A percentile compares a stretch with the other conserved stretches of the same genome.
Evolutionary conservation across 2,888 invertebrate species (phyloP).

Genomic region (Sabellastarte sp.): DNA sequence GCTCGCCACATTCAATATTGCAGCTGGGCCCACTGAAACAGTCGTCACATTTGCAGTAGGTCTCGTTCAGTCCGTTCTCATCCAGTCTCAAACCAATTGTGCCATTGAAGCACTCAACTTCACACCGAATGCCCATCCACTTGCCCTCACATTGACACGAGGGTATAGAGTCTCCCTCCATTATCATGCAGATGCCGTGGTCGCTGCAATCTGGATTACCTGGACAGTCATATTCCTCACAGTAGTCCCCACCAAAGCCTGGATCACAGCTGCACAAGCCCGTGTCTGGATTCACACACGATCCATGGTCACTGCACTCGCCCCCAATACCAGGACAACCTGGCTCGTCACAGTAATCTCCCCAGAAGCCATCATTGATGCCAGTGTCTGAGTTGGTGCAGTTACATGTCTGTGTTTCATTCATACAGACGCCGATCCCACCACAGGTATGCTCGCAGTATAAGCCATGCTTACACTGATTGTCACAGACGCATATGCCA

Average conservation of each 20-base stretch:
- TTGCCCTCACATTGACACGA: too few species aligned
- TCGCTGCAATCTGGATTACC: too few species aligned
- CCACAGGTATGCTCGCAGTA: slow-evolving; percentile 26
- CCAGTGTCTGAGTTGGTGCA: slow-evolving; percentile 20
- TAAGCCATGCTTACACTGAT: slow-evolving; percentile 24
- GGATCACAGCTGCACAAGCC: neutral
- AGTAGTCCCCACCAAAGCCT: neutral
- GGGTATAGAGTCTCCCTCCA: too few species aligned
- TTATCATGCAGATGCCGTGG: too few species aligned
- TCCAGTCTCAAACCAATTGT: too few species aligned
- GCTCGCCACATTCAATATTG: slow-evolving; percentile 33
- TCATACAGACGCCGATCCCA: slow-evolving; percentile 25
- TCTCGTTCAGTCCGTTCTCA: too few species aligned
- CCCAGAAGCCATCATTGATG: slow-evolving; percentile 23
- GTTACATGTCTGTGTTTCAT: slow-evolving; percentile 17
- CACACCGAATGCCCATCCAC: too few species aligned
- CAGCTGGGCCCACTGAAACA: slow-evolving; percentile 40
- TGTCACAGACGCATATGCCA: slow-evolving; percentile 25
- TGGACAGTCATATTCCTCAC: neutral
- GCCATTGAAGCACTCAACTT: too few species aligned
- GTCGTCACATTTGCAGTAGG: slow-evolving; percentile 33
- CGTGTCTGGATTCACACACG: slow-evolving; percentile 19
- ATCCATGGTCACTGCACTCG: slow-evolving; percentile 15
- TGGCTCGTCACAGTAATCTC: slow-evolving; percentile 8
- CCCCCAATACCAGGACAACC: slow-evolving; percentile 26